phyloP scores from a whole-genome alignment of 2,888 invertebrate species.

The Lysandra coridon region DNA sequence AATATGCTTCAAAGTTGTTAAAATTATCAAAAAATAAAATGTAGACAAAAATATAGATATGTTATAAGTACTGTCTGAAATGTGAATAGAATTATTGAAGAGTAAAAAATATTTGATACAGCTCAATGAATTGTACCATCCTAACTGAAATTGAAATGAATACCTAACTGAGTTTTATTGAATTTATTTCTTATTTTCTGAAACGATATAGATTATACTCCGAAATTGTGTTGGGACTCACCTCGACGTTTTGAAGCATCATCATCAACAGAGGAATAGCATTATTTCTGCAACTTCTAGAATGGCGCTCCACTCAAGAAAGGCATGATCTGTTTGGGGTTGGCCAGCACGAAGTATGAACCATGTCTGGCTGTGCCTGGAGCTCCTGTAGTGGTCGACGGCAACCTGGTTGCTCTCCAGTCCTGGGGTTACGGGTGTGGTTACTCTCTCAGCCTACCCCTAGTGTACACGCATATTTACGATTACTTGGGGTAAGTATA shows the following conservation, averaged over 20 bases:
- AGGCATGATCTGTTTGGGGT: slow-evolving; percentile 62
- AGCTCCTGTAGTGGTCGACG: slow-evolving; percentile 58
- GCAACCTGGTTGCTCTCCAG: slow-evolving; percentile 53
- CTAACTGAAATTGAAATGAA: slow-evolving; percentile 12
- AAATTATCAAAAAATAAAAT: neutral
- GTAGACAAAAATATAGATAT: neutral
- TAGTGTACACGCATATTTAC: slow-evolving; percentile 56
- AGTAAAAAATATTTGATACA: neutral
- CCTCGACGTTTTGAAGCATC: no score
- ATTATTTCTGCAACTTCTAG: slow-evolving; percentile 43
- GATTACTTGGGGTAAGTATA: slow-evolving; percentile 51
- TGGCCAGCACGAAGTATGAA: slow-evolving; percentile 49
- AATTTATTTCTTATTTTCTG: neutral
- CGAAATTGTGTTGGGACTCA: no score
- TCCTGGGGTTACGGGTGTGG: slow-evolving; percentile 73
- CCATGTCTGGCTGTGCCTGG: slow-evolving; percentile 66
- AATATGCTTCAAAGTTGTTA: neutral
- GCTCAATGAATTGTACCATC: neutral
- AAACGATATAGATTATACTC: no score
- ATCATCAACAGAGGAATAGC: neutral
- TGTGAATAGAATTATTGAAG: neutral
- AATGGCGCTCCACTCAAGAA: slow-evolving; percentile 44
- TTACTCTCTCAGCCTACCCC: slow-evolving; percentile 58
- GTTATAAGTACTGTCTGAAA: neutral
- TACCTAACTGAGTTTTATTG: neutral